Evolutionary conservation across 2,113 vertebrate species (phyloP).

Genomic region (Corapipo altera): DNA sequence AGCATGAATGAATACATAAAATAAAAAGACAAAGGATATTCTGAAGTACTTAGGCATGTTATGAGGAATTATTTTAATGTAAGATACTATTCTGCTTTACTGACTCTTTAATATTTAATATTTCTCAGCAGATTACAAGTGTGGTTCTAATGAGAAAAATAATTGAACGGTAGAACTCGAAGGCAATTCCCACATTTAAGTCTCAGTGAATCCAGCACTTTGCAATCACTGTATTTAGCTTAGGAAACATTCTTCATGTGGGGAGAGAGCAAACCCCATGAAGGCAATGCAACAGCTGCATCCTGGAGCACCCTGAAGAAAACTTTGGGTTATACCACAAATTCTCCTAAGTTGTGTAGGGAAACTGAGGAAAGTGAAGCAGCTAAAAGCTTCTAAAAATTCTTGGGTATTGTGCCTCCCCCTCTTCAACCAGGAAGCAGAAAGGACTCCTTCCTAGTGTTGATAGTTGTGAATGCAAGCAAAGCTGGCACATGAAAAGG

Average conservation of each 20-base stretch:
- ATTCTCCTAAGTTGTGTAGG: not conserved
- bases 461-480: not conserved
- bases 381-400: not conserved
- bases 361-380: not conserved
- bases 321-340: not conserved
- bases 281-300: not conserved
- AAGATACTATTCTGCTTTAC: slow-evolving; percentile 1
- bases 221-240: not conserved
- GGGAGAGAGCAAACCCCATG: not conserved
- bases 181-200: not conserved
- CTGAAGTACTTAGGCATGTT: not conserved
- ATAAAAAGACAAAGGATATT: slow-evolving; percentile 3
- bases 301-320: not conserved
- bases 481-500: not conserved
- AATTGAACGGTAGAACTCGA: slow-evolving; percentile 21
- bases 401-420: not conserved
- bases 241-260: not conserved
- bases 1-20: not conserved
- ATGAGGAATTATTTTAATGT: slow-evolving; percentile 4
- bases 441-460: not conserved
- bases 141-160: slow-evolving; percentile 30
- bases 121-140: slow-evolving; percentile 30
- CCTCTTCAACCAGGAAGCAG: not conserved
- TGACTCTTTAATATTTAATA: slow-evolving; percentile 12
- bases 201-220: not conserved